Evolutionary conservation across 2,113 vertebrate genomes (phyloP), one percentile per base, ranked within the genome.

Genomic region (Hypomesus transpacificus): DNA sequence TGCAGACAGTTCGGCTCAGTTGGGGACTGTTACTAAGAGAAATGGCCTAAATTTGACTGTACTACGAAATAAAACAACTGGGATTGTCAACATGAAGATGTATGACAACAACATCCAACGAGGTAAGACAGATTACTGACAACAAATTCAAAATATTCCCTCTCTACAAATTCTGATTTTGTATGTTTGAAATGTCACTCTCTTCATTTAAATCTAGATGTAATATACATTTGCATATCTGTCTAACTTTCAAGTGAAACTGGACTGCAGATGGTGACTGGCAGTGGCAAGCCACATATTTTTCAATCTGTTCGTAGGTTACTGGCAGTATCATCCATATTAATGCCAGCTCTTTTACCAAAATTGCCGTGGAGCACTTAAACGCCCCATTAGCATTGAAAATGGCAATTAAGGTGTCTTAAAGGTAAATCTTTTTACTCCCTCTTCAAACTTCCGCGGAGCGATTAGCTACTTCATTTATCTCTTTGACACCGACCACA

Each of bases 61-160:
- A 20, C 83, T 95, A 13, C 31, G 95, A 59, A 94, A 93, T 70
- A 95, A 94, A 86, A 96, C 94, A 22, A 87, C 92, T 16, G 94
- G 93, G 5, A 90, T 96, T n/a, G 90, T 95, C 3, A 93, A 96
- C 4, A 95, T 95, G 93, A 93, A 95, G 81, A 87, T 96, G 0
- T 96, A 95, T 39, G 94, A 95, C 57, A 93, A 91, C 80, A 93
- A 94, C 39, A 70, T 88, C 14, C 95, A 96, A 62, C 92, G 92
- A 94, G 94, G 94, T 94, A 85, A 68, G n/a, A 18, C 22, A 56
- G 0, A 11, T 14, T 24, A 17, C 3, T 57, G 57, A 5, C 21
- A 46, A 16, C 31, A 4, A 34, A 34, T 34, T 34, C 31, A 4
- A 34, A n/a, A 63, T 63, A 28, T 28, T 63, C 31, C 26, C 39